These are phyloP conservation scores for Drosophila nannoptera DNA, from an alignment of 1,140 invertebrate genomes.

Conservation along the genomic window DNA sequence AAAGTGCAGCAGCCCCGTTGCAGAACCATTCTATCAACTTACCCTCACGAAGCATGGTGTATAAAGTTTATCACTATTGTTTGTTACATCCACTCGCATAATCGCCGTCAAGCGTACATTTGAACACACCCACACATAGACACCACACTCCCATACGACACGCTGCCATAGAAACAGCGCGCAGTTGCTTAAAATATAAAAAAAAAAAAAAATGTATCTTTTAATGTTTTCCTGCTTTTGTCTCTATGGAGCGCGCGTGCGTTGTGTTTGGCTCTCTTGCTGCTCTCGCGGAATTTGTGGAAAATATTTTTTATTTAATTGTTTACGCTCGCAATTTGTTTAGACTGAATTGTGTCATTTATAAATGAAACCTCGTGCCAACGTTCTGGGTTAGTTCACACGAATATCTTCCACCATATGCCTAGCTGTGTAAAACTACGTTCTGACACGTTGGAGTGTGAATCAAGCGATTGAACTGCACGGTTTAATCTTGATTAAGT, in stretches of 20 bases:
- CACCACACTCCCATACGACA: neutral
- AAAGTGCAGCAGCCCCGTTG: neutral
- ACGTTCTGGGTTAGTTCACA: too few relatives aligned
- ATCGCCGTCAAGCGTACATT: too few relatives aligned
- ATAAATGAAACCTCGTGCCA: conserved; percentile 24
- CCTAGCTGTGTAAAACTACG: too few relatives aligned
- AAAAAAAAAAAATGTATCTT: conserved; percentile 21
- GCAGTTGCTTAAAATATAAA: conserved; percentile 24
- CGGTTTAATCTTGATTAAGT: too few relatives aligned
- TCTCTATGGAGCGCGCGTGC: conserved; percentile 62
- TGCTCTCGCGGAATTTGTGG: conserved; percentile 12
- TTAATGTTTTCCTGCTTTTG: conserved; percentile 36
- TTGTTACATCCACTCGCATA: neutral
- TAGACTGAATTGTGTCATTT: conserved; percentile 30
- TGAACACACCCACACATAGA: neutral
- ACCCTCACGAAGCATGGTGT: neutral
- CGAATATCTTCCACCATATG: too few relatives aligned
- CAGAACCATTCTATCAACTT: neutral
- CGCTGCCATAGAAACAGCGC: conserved; percentile 17
- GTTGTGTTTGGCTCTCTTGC: conserved; percentile 31
- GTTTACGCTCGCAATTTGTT: conserved; percentile 42
- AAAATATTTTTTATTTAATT: conserved; percentile 34
- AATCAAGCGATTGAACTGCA: too few relatives aligned
- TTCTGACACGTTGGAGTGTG: too few relatives aligned
- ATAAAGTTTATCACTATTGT: conserved; percentile 1